Evolutionary conservation across 2,888 invertebrate genomes (phyloP), one percentile per base, ranked within the genome.

Genomic region (Idaea straminata): DNA sequence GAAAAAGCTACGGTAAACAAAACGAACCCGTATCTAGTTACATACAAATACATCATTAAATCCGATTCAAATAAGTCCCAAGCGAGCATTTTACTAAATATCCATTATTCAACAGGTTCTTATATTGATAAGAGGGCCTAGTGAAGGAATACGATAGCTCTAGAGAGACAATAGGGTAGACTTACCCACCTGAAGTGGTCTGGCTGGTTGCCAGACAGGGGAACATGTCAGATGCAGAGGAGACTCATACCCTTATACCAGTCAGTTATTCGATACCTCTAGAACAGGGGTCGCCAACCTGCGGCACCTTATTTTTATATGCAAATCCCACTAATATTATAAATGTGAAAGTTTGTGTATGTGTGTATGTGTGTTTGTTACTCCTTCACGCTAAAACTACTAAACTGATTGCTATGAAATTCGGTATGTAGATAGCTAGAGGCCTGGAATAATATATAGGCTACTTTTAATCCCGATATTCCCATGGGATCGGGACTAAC

Each of bases 61-160:
- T 77, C 67, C 72, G 70, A 80, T 80, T 82, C 78, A 78, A 81
- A 82, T 81, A 81, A 77, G 72, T 71, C 74, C 68, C 72, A 3
- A 64, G 73, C 77, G 69, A 66, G 64, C 65, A 57, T 62, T 15
- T 68, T 47, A 64, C 61, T 66, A 68, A 61, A 69, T 70, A 83
- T 85, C 73, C 82, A 85, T 86, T 81, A 87, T 85, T 87, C 86
- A 87, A 87, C 85, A 86, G 86, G 86, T 86, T 83, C 80, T 76
- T 76, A 78, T 75, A 78, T 75, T 47, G 47, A 77, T 79, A 73
- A 77, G 75, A 71, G 72, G 74, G 72, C 77, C 66, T 16, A 69
- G 68, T 69, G 74, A 82, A 79, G 77, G 79, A 81, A 83, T 79
- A 73, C 76, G 77, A 80, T 76, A 72, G 76, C 75, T 72, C 74